These are phyloP conservation scores for Chaetops frenatus DNA, from an alignment of 2,113 vertebrate species.

Conservation along the genomic window DNA sequence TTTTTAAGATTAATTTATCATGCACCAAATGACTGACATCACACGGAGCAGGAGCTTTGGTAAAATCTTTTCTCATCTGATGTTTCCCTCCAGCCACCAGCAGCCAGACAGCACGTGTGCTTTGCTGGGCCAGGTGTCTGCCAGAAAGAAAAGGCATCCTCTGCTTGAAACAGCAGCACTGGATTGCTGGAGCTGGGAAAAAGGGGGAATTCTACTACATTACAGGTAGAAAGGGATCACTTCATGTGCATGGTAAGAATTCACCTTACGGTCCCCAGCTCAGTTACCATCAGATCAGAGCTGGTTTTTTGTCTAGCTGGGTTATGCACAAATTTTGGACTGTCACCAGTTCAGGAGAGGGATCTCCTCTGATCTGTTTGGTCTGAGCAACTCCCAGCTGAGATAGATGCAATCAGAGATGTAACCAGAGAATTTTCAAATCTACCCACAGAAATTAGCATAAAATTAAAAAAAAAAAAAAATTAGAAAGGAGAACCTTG, in stretches of 20 bases:
- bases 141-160: not conserved
- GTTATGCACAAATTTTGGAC: not conserved
- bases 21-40: not conserved
- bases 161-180: not conserved
- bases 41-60: not conserved
- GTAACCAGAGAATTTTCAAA: not conserved
- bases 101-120: fast-evolving
- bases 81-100: not conserved
- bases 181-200: not conserved
- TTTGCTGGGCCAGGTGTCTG: not conserved
- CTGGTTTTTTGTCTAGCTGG: not conserved
- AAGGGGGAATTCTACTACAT: not conserved
- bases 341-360: not conserved
- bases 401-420: not conserved
- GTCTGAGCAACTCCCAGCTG: not conserved
- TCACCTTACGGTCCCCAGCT: not conserved
- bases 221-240: not conserved
- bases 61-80: not conserved
- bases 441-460: not conserved
- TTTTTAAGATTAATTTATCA: slow-evolving; percentile 12
- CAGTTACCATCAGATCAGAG: not conserved
- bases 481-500: not conserved
- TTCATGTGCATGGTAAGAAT: not conserved
- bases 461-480: not conserved
- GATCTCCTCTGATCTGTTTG: not conserved